phyloP scores from a whole-genome alignment of 2,113 vertebrate species.

The Phoxinus phoxinus region DNA sequence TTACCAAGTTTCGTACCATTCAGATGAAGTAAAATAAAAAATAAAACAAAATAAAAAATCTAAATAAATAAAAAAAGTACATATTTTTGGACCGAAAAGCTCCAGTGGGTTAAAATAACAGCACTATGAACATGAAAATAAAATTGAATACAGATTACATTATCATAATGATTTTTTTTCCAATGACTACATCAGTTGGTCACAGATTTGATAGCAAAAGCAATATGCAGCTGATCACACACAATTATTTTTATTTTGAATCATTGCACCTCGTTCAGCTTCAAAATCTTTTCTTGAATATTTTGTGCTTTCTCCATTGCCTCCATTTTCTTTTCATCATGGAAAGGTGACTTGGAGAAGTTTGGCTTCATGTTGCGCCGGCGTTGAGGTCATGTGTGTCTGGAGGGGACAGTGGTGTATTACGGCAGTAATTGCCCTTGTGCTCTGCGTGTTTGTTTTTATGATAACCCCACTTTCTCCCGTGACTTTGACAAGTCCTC shows the following conservation, averaged over 20 bases:
- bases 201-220: neutral
- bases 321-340: conserved; percentile 6
- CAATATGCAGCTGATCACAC: neutral
- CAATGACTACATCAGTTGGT: neutral
- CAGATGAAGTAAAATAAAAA: too few relatives aligned
- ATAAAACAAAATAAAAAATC: too few relatives aligned
- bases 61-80: too few relatives aligned
- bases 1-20: too few relatives aligned
- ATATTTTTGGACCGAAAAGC: too few relatives aligned
- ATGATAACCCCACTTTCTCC: conserved; percentile 9
- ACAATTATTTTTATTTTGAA: neutral
- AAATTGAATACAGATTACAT: too few relatives aligned
- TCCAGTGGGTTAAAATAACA: too few relatives aligned
- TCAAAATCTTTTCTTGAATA: neutral
- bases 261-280: neutral
- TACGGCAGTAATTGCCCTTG: conserved; percentile 30
- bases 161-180: neutral
- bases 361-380: neutral
- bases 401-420: conserved; percentile 24
- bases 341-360: conserved; percentile 24
- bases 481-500: conserved; percentile 31
- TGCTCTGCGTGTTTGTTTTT: neutral
- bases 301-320: neutral
- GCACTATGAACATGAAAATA: too few relatives aligned
- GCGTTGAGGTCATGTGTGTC: conserved; percentile 10